A percentile compares a stretch with the other conserved stretches of the same genome.
Conservation (phyloP, 1,140 invertebrate genomes). For the Octopus sinensis region DNA sequence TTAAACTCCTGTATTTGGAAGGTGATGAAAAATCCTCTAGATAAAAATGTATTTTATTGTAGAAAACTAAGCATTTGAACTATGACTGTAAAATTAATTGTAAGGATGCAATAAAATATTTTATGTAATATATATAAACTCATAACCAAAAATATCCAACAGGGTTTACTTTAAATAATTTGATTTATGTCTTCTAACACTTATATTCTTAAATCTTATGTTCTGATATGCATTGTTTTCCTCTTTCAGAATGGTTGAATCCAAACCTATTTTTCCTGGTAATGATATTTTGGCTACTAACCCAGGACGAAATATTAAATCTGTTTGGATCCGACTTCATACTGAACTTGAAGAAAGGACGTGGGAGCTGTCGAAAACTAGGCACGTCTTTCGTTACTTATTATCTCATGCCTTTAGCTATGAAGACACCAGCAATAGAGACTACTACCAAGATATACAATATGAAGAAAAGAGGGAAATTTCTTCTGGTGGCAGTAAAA, state of each 20-base stretch:
- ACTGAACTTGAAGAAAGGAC: background rate
- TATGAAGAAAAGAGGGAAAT: background rate
- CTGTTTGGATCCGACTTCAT: background rate
- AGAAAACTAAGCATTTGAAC: too few species aligned
- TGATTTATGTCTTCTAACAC: too few species aligned
- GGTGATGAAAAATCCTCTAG: too few species aligned
- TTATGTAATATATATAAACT: too few species aligned
- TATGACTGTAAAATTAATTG: too few species aligned
- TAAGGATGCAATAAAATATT: too few species aligned
- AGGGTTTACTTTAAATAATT: too few species aligned
- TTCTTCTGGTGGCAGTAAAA: background rate
- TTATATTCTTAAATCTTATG: too few species aligned
- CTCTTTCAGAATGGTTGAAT: background rate
- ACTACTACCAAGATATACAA: background rate
- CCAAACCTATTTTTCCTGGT: background rate
- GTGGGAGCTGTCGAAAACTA: slow-evolving; percentile 5
- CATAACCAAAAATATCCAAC: too few species aligned
- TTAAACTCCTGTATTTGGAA: too few species aligned
- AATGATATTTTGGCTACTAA: slow-evolving; percentile 5
- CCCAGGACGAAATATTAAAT: background rate
- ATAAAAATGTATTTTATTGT: too few species aligned
- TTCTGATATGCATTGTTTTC: background rate
- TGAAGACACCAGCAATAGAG: background rate
- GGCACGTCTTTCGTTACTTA: slow-evolving; percentile 11
- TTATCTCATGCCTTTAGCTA: background rate